A percentile compares a stretch with the other conserved stretches of the same genome.
Conservation (phyloP, 2,113 vertebrate species). For the Oreochromis niloticus region DNA sequence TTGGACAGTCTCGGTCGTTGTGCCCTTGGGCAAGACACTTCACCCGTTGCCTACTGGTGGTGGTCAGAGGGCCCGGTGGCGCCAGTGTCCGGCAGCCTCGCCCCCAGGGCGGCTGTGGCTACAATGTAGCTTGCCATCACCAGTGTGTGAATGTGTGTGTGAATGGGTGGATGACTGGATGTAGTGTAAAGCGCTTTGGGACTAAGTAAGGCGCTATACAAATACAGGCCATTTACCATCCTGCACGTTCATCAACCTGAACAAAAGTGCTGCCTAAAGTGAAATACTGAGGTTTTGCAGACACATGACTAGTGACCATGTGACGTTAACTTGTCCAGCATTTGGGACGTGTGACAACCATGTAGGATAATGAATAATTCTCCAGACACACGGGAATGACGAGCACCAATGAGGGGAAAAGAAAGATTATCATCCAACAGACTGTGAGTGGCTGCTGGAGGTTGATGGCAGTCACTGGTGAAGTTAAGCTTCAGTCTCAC, state of each 20-base stretch:
- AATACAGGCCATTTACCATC: too few relatives aligned
- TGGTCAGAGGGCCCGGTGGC: too few relatives aligned
- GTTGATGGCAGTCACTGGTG: background rate
- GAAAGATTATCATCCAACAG: background rate
- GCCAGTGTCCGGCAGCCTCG: too few relatives aligned
- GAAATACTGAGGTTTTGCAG: background rate
- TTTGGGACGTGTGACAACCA: background rate
- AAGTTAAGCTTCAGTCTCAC: background rate
- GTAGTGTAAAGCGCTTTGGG: too few relatives aligned
- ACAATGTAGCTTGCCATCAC: too few relatives aligned
- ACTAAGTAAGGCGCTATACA: too few relatives aligned
- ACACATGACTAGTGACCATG: background rate
- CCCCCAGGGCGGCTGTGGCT: too few relatives aligned
- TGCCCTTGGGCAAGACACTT: too few relatives aligned
- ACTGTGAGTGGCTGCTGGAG: background rate
- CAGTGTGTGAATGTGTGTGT: too few relatives aligned
- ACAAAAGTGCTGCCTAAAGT: background rate
- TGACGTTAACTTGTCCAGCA: background rate
- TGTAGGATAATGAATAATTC: accelerated
- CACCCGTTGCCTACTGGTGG: too few relatives aligned
- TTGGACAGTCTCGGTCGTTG: too few relatives aligned
- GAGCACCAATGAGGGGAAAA: background rate
- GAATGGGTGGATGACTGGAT: too few relatives aligned
- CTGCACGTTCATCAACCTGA: background rate
- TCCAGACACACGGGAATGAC: background rate